phyloP scores from a whole-genome alignment of 1,140 invertebrate species.

The Atopsyche davidsoni region DNA sequence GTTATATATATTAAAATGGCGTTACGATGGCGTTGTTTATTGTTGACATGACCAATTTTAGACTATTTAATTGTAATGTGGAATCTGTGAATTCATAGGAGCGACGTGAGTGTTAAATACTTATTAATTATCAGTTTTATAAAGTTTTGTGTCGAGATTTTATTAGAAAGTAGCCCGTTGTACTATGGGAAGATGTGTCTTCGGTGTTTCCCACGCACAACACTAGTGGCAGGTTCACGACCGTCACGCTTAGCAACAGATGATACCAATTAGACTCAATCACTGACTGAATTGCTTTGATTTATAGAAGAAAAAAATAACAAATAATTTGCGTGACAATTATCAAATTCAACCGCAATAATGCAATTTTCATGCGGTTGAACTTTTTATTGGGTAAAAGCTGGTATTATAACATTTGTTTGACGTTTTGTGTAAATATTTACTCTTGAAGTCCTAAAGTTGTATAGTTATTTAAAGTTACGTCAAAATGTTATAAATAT shows the following conservation, averaged over 20 bases:
- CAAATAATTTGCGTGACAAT: no score
- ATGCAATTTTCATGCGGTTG: no score
- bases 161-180: constrained; percentile 4
- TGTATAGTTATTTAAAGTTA: no score
- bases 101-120: background rate
- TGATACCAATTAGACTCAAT: constrained; percentile 20
- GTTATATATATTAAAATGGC: constrained; percentile 18
- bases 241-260: constrained; percentile 13
- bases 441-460: no score
- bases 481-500: no score
- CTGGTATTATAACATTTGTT: no score
- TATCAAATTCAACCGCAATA: no score
- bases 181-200: constrained; percentile 15
- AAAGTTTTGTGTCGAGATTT: background rate
- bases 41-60: constrained; percentile 18
- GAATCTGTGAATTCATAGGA: background rate
- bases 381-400: no score
- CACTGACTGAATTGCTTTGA: constrained; percentile 6
- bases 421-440: no score
- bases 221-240: constrained; percentile 21
- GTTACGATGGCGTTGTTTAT: constrained; percentile 7
- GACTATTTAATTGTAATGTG: background rate
- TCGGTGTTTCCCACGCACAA: constrained; percentile 19
- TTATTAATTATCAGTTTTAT: background rate
- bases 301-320: no score